phyloP scores from a whole-genome alignment of 1,140 invertebrate species.

The Parapsyche elsis region DNA sequence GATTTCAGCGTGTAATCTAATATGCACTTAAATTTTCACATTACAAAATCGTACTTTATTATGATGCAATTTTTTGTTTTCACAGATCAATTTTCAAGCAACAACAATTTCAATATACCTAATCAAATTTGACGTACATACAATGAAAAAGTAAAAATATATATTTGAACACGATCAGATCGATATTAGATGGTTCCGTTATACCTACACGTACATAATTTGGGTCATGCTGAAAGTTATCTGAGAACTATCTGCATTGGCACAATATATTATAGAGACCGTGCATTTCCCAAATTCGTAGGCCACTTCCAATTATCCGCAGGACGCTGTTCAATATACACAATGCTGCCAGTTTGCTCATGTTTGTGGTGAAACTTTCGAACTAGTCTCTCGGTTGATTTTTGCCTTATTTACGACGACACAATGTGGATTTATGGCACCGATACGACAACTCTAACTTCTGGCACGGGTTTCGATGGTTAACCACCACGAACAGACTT shows the following conservation, averaged over 20 bases:
- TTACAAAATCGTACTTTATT: too few species aligned
- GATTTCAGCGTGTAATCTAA: too few species aligned
- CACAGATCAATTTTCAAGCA: too few species aligned
- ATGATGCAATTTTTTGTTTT: too few species aligned
- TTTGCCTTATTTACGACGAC: conserved; percentile 44
- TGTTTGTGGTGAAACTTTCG: background rate
- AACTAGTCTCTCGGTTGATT: conserved; percentile 20
- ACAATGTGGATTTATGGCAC: conserved; percentile 35
- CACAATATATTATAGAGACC: background rate
- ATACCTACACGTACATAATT: background rate
- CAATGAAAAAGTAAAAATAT: too few species aligned
- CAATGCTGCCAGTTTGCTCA: background rate
- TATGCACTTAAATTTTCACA: too few species aligned
- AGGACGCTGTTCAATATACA: conserved; percentile 7
- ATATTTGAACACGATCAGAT: too few species aligned
- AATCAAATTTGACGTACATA: too few species aligned
- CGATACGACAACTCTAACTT: conserved; percentile 27
- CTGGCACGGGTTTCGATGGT: background rate
- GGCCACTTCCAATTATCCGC: conserved; percentile 19
- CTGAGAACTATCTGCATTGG: background rate
- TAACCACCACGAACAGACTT: background rate
- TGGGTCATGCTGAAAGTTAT: background rate
- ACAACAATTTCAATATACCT: too few species aligned
- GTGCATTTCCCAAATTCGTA: background rate
- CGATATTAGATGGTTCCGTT: too few species aligned